Evolutionary conservation across 2,888 invertebrate genomes (phyloP).

Genomic region (Arenicola marina): DNA sequence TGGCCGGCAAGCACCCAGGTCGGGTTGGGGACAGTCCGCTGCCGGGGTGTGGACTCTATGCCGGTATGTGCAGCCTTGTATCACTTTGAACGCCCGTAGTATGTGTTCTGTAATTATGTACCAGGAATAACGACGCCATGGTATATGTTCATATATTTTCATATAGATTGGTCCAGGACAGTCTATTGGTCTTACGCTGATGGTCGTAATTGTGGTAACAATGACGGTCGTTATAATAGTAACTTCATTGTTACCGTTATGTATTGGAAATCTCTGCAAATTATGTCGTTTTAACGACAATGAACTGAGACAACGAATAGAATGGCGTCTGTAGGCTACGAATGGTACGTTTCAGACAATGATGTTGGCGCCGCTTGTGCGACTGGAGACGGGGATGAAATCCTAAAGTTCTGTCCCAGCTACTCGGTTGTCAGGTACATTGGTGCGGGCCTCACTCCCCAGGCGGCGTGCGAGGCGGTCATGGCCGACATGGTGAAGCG

Average conservation of each 20-base stretch:
- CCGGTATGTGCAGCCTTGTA: constrained; percentile 27
- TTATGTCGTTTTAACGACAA: neutral
- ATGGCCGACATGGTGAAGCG: constrained; percentile 25
- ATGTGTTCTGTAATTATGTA: neutral
- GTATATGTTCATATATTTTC: neutral
- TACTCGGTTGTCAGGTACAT: constrained; percentile 37
- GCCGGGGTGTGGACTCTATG: constrained; percentile 43
- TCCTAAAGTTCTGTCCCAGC: constrained; percentile 41
- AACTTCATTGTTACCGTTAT: too few species aligned
- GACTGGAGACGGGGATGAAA: constrained; percentile 45
- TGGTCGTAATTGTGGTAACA: too few species aligned
- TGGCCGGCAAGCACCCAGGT: constrained; percentile 37
- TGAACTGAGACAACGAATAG: too few species aligned
- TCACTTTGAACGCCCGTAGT: neutral
- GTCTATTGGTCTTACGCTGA: too few species aligned
- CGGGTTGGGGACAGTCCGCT: constrained; percentile 47
- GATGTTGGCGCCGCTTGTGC: constrained; percentile 21
- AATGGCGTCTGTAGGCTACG: too few species aligned
- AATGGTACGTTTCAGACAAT: constrained; percentile 10
- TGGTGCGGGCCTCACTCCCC: constrained; percentile 34
- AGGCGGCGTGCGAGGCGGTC: constrained; percentile 32
- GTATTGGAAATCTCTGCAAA: neutral
- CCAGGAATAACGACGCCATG: too few species aligned
- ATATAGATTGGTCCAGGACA: too few species aligned
- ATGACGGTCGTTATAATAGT: too few species aligned